phyloP scores from a whole-genome alignment of 2,113 vertebrate species.

The Lophotis ruficrista region DNA sequence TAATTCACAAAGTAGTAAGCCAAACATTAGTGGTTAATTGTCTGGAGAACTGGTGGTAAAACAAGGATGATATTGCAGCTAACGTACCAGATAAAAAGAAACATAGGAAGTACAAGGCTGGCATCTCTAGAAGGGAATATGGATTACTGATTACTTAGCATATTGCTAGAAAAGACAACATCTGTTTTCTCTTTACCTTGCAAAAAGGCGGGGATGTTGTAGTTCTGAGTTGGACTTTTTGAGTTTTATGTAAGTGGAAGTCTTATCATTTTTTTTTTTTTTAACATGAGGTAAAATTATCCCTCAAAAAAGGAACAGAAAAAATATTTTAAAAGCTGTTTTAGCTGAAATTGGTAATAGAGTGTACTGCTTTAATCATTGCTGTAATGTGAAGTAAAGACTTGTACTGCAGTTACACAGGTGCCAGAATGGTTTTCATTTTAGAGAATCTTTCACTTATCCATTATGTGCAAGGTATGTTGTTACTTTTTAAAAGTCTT shows the following conservation, averaged over 20 bases:
- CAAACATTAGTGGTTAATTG: background rate
- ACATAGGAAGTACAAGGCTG: background rate
- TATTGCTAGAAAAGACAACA: background rate
- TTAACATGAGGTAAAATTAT: background rate
- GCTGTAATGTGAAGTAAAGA: background rate
- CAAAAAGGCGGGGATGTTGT: background rate
- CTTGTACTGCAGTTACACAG: background rate
- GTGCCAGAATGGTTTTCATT: background rate
- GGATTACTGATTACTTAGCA: background rate
- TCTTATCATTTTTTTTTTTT: background rate
- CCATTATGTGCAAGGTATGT: background rate
- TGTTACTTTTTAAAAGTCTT: background rate
- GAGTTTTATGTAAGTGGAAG: background rate
- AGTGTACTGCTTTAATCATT: background rate
- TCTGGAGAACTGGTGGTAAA: background rate
- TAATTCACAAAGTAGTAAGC: background rate
- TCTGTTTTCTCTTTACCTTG: background rate
- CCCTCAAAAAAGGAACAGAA: background rate
- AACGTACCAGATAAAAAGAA: background rate
- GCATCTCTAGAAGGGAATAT: background rate
- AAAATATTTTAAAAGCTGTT: background rate
- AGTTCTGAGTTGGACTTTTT: background rate
- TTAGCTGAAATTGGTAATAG: background rate
- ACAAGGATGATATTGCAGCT: background rate
- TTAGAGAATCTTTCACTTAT: background rate